Conservation (phyloP, 2,888 invertebrate species). For the Taenaris catops region DNA sequence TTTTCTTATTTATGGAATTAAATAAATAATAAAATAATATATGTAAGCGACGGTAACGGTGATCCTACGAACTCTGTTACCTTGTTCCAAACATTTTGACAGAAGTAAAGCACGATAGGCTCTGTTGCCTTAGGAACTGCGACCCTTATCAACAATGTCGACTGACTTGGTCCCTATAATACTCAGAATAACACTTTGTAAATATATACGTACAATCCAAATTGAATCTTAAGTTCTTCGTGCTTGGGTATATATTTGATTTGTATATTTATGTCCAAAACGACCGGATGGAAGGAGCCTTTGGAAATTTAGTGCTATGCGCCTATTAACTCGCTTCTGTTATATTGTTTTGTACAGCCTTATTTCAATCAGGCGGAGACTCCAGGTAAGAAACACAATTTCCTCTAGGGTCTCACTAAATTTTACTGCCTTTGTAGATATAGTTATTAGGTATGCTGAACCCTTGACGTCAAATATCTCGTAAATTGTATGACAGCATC, state of each 20-base stretch:
- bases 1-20: too few species aligned
- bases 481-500: too few species aligned
- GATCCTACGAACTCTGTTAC: too few species aligned
- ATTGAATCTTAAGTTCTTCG: conserved; percentile 23
- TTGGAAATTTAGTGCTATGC: conserved; percentile 53
- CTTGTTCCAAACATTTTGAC: conserved; percentile 37
- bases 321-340: conserved; percentile 54
- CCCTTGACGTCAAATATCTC: too few species aligned
- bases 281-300: conserved; percentile 28
- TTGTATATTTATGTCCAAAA: conserved; percentile 11
- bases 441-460: too few species aligned
- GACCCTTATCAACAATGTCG: conserved; percentile 71
- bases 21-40: too few species aligned
- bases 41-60: too few species aligned
- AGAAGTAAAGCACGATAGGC: conserved; percentile 56
- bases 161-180: conserved; percentile 54
- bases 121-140: conserved; percentile 58
- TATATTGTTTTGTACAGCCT: conserved; percentile 57
- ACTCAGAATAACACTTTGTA: conserved; percentile 49
- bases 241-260: conserved; percentile 23
- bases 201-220: conserved; percentile 25
- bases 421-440: too few species aligned
- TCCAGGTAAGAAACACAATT: conserved; percentile 25
- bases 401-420: conserved; percentile 13
- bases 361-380: conserved; percentile 55